Evolutionary conservation across 2,888 invertebrate genomes (phyloP).

Genomic region (Sarcophaga subvicina): DNA sequence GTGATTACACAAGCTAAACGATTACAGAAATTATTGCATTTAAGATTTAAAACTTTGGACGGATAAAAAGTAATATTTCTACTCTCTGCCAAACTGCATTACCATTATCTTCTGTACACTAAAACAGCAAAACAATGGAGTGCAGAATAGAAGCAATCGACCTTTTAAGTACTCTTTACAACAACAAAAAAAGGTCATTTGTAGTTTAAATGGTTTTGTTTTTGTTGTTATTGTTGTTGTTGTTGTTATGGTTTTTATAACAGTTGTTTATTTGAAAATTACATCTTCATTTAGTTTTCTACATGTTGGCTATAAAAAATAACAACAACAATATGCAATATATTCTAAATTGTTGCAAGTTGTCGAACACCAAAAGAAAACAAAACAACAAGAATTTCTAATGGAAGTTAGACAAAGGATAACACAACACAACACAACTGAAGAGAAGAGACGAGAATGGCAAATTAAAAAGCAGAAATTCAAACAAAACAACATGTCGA

Average conservation of each 20-base stretch:
- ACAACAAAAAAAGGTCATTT: constrained; percentile 37
- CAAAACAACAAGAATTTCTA: not conserved
- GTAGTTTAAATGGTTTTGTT: not conserved
- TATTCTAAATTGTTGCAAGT: constrained; percentile 61
- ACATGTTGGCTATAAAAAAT: constrained; percentile 46
- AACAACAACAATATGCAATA: not conserved
- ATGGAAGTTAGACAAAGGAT: not conserved
- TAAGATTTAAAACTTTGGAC: too few species aligned
- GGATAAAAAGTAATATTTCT: too few species aligned
- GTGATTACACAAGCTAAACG: too few species aligned
- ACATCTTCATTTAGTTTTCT: constrained; percentile 59
- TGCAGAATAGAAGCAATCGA: constrained; percentile 46
- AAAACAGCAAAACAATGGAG: not conserved
- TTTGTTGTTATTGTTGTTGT: constrained; percentile 14
- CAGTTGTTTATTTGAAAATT: constrained; percentile 58
- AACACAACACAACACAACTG: not conserved
- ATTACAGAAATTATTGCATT: too few species aligned
- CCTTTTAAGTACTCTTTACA: constrained; percentile 30
- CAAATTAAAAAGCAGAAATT: too few species aligned
- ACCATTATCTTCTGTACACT: too few species aligned
- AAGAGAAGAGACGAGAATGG: too few species aligned
- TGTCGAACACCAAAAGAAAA: constrained; percentile 28
- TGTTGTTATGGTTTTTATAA: constrained; percentile 1
- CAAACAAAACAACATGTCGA: too few species aligned
- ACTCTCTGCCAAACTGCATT: too few species aligned